Conservation (phyloP, 2,888 invertebrate genomes). For the Oligia latruncula region DNA sequence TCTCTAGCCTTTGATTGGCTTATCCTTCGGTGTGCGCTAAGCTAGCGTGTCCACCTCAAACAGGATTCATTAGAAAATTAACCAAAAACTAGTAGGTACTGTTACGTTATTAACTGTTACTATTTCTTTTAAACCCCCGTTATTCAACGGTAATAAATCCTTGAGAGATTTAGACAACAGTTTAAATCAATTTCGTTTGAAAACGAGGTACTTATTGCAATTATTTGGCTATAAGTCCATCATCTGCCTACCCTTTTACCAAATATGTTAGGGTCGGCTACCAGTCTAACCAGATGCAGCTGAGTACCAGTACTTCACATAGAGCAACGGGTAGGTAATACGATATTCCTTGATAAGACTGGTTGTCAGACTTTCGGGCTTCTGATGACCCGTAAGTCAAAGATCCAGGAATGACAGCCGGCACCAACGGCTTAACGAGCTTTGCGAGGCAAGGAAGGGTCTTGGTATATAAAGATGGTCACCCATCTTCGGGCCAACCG, state of each 20-base stretch:
- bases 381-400: too few relatives aligned
- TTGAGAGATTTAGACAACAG: slow-evolving; percentile 27
- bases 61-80: slow-evolving; percentile 51
- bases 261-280: too few relatives aligned
- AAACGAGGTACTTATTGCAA: slow-evolving; percentile 5
- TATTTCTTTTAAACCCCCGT: slow-evolving; percentile 27
- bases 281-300: too few relatives aligned
- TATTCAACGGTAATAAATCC: slow-evolving; percentile 42
- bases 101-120: slow-evolving; percentile 30
- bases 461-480: background rate
- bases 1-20: slow-evolving; percentile 45
- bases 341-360: too few relatives aligned
- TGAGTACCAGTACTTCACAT: too few relatives aligned
- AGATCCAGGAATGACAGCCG: too few relatives aligned
- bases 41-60: slow-evolving; percentile 27
- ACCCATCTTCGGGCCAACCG: background rate
- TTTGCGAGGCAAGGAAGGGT: too few relatives aligned
- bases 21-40: slow-evolving; percentile 32
- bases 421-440: too few relatives aligned
- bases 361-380: too few relatives aligned
- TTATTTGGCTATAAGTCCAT: slow-evolving; percentile 21
- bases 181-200: slow-evolving; percentile 6
- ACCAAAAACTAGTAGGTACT: slow-evolving; percentile 7
- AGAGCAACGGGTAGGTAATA: too few relatives aligned
- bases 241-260: too few relatives aligned